phyloP scores from a whole-genome alignment of 2,797 vertebrate species.

The Sebastes minor region DNA sequence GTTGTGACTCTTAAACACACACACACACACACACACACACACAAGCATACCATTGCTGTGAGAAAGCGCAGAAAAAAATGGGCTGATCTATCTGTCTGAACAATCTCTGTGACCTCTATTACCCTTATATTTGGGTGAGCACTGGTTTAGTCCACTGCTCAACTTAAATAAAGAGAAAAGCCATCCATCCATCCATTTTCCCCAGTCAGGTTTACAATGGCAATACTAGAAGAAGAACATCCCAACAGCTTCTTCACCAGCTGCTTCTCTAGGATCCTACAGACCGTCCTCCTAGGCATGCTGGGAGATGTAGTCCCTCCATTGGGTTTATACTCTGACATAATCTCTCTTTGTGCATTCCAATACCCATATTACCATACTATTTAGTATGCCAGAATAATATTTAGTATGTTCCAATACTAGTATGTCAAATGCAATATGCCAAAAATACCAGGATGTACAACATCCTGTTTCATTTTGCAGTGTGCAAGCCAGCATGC shows the following conservation, averaged over 20 bases:
- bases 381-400: not conserved
- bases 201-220: not conserved
- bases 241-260: not conserved
- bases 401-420: no score
- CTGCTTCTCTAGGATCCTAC: not conserved
- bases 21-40: constrained; percentile 17
- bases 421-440: no score
- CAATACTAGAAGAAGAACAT: not conserved
- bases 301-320: not conserved
- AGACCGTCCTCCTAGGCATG: not conserved
- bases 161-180: constrained; percentile 1
- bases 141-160: not conserved
- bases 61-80: constrained; percentile 28
- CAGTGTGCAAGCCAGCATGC: no score
- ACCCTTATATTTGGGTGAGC: constrained; percentile 21
- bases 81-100: constrained; percentile 28
- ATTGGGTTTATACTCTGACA: not conserved
- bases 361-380: no score
- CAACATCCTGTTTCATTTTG: no score
- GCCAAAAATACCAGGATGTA: no score
- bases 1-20: constrained; percentile 45
- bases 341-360: not conserved
- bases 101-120: constrained; percentile 38
- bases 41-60: constrained; percentile 11
- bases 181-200: not conserved